Percentiles rank a stretch among this genome's conserved stretches.
Evolutionary conservation across 2,888 invertebrate genomes (phyloP).

Genomic region (Harmothoe impar): DNA sequence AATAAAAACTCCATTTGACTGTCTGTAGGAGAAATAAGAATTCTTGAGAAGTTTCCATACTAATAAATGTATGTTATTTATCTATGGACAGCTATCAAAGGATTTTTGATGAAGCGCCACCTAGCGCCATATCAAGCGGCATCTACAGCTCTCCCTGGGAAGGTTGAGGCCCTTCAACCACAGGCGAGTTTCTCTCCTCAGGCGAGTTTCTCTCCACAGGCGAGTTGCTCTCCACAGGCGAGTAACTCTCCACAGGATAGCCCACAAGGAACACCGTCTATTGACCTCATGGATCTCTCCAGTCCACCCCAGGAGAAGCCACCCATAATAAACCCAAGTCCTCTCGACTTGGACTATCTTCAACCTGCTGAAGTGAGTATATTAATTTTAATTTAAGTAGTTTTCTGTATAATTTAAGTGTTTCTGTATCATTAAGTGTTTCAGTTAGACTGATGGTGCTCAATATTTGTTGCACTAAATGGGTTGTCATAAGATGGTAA

Average conservation of each 20-base stretch:
- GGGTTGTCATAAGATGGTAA: too few species aligned
- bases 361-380: not conserved
- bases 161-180: not conserved
- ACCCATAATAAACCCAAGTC: not conserved
- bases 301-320: constrained; percentile 35
- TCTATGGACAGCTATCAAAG: constrained; percentile 77
- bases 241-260: not conserved
- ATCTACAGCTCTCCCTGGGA: not conserved
- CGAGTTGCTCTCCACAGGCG: not conserved
- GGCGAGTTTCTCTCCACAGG: not conserved
- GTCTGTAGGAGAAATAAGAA: too few species aligned
- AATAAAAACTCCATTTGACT: too few species aligned
- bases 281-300: constrained; percentile 62
- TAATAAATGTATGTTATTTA: not conserved
- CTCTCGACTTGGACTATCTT: constrained; percentile 4
- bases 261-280: not conserved
- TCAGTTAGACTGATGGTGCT: too few species aligned
- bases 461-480: too few species aligned
- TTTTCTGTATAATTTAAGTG: too few species aligned
- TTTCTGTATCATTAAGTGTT: too few species aligned
- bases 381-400: not conserved
- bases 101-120: constrained; percentile 79
- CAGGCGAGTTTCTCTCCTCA: not conserved
- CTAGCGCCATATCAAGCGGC: constrained; percentile 68
- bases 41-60: not conserved